These are phyloP conservation scores for Tenthredo notha DNA, from an alignment of 2,888 invertebrate species.

Conservation along the genomic window DNA sequence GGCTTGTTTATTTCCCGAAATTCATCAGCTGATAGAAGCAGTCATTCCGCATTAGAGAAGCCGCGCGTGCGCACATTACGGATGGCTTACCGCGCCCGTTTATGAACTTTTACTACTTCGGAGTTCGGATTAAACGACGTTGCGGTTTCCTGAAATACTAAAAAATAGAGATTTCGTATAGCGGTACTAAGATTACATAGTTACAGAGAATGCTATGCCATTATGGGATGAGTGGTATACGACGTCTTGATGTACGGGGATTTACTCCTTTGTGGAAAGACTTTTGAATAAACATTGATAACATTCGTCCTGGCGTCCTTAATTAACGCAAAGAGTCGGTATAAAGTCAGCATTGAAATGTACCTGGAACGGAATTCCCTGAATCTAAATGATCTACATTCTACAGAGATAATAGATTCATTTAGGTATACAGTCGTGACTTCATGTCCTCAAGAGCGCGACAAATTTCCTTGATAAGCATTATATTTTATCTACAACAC, in stretches of 20 bases:
- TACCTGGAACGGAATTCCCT: not conserved
- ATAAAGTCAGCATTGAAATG: not conserved
- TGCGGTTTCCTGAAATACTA: constrained; percentile 2
- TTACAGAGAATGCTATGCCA: not conserved
- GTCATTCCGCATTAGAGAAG: not conserved
- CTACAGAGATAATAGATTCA: not conserved
- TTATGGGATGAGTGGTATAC: not conserved
- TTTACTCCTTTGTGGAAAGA: not conserved
- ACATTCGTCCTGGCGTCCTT: not conserved
- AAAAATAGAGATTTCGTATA: not conserved
- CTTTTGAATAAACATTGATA: not conserved
- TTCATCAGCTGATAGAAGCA: constrained; percentile 28
- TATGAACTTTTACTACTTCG: not conserved
- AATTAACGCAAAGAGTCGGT: not conserved
- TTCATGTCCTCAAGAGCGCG: not conserved
- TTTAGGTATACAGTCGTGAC: too few relatives aligned
- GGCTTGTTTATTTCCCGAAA: not conserved
- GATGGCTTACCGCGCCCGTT: not conserved
- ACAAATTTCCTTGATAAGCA: not conserved
- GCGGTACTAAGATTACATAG: not conserved
- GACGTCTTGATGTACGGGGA: not conserved
- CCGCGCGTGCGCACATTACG: not conserved
- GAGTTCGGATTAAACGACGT: not conserved
- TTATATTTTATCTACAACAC: not conserved
- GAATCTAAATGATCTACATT: not conserved